Evolutionary conservation across 2,797 vertebrate species (phyloP).

Genomic region (Sparus aurata): DNA sequence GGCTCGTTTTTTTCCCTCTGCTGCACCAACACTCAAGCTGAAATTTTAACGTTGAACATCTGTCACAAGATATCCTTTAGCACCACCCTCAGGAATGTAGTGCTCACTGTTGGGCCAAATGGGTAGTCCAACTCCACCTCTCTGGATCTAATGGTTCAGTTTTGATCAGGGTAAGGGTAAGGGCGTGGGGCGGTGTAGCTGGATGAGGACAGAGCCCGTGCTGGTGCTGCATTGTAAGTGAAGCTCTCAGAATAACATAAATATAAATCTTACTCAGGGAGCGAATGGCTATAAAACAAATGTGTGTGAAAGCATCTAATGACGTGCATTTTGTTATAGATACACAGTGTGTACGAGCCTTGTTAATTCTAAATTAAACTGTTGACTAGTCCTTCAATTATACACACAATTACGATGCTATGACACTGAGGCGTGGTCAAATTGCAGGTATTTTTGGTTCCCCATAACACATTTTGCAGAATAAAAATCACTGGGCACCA

Average conservation of each 20-base stretch:
- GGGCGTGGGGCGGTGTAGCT: too few species aligned
- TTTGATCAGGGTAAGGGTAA: too few species aligned
- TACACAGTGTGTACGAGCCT: neutral
- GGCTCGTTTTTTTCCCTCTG: neutral
- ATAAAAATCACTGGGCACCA: neutral
- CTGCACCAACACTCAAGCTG: neutral
- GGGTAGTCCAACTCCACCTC: too few species aligned
- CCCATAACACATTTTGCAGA: neutral
- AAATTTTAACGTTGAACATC: neutral
- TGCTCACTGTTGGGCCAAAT: too few species aligned
- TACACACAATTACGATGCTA: neutral
- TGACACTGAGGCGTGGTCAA: neutral
- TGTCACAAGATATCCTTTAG: slow-evolving; percentile 4
- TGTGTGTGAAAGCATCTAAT: neutral
- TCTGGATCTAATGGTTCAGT: too few species aligned
- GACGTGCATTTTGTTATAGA: neutral
- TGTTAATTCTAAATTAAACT: neutral
- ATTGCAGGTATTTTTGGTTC: too few species aligned
- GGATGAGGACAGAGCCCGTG: neutral
- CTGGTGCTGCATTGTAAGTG: too few species aligned
- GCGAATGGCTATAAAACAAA: neutral
- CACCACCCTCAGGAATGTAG: neutral
- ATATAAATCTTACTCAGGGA: neutral
- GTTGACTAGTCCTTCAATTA: neutral
- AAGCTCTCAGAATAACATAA: neutral